Percentiles rank a stretch among this genome's conserved stretches.
Evolutionary conservation across 35 echinoderm and acorn worm species (phyloP).

Genomic region (Antedon bifida): DNA sequence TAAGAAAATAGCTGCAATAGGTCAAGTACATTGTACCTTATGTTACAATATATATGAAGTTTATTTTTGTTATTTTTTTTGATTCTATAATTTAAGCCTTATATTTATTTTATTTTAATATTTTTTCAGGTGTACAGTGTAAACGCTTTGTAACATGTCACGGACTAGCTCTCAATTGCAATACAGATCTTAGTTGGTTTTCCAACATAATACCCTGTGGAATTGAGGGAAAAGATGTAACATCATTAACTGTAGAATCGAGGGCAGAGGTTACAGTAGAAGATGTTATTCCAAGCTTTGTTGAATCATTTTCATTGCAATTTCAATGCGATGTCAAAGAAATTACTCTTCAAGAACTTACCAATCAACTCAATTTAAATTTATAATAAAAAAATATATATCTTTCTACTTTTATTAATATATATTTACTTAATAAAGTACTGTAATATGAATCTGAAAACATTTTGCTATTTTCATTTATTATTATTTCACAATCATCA

Average conservation of each 20-base stretch:
- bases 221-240: conserved; percentile 69
- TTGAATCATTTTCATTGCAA: conserved; percentile 43
- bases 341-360: not conserved
- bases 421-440: too few relatives aligned
- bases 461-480: too few relatives aligned
- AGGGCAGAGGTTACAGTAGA: conserved; percentile 33
- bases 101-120: not conserved
- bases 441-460: too few relatives aligned
- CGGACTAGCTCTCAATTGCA: conserved; percentile 79
- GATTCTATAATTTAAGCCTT: too few relatives aligned
- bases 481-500: too few relatives aligned
- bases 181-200: conserved; percentile 76
- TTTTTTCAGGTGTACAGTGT: conserved; percentile 70
- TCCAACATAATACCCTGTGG: conserved; percentile 84
- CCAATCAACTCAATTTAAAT: not conserved
- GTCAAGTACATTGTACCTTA: conserved; percentile 36
- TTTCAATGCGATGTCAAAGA: conserved; percentile 31
- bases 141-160: conserved; percentile 75
- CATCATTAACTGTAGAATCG: conserved; percentile 62
- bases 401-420: too few relatives aligned
- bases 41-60: not conserved
- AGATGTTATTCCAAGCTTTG: conserved; percentile 45
- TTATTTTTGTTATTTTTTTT: not conserved
- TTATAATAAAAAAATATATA: too few relatives aligned
- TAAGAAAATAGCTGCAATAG: conserved; percentile 89